These are phyloP conservation scores for Sterna hirundo DNA, from an alignment of 2,113 vertebrate genomes.

Conservation along the genomic window DNA sequence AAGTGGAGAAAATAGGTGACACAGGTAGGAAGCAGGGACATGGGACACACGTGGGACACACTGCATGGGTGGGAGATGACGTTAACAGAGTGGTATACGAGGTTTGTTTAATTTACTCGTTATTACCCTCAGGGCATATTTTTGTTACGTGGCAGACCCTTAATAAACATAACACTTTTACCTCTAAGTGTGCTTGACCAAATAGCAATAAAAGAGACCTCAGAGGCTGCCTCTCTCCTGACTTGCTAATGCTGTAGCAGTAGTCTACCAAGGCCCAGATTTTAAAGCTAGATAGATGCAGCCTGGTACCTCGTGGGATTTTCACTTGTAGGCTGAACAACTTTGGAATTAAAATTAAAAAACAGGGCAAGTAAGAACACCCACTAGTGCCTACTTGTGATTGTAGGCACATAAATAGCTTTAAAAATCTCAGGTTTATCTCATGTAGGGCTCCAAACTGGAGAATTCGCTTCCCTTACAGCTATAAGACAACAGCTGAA, in stretches of 20 bases:
- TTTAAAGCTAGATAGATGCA: neutral
- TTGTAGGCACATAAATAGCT: constrained; percentile 7
- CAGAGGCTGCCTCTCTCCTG: neutral
- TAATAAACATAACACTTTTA: neutral
- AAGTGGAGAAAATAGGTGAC: neutral
- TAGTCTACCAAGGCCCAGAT: neutral
- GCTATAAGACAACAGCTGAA: neutral
- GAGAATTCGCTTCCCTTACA: neutral
- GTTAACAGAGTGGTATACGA: neutral
- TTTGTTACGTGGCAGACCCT: neutral
- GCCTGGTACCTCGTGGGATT: neutral
- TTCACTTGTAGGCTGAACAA: constrained; percentile 27
- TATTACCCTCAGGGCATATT: neutral
- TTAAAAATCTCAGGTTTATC: neutral
- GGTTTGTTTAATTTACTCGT: neutral
- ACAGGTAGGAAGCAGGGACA: neutral
- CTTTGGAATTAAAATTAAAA: constrained; percentile 50
- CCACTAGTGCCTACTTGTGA: constrained; percentile 6
- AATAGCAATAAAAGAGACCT: neutral
- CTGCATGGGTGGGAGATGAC: neutral
- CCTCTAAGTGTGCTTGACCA: neutral
- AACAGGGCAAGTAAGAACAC: constrained; percentile 35
- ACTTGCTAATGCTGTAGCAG: neutral
- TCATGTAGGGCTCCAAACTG: neutral
- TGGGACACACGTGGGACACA: neutral